phyloP scores from a whole-genome alignment of 2,888 invertebrate genomes.

The Leptura quadrifasciata region DNA sequence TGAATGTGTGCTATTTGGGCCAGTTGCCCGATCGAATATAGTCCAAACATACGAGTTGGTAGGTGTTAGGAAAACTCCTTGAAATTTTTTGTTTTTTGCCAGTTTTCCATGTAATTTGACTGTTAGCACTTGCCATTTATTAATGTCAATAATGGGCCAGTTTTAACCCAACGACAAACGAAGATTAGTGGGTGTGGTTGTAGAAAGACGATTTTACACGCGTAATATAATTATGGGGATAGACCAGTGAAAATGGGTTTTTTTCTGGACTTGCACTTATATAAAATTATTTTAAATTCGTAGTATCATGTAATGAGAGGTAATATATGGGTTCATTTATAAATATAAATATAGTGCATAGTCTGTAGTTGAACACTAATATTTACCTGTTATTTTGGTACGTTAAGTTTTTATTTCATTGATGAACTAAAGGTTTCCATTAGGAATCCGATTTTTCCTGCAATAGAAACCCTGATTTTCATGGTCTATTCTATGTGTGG shows the following conservation, averaged over 20 bases:
- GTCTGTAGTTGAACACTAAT: too few relatives aligned
- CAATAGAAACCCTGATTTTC: background rate
- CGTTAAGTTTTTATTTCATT: too few relatives aligned
- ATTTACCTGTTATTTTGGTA: too few relatives aligned
- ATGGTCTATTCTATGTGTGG: constrained; percentile 27
- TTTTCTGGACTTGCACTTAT: background rate
- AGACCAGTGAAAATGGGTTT: constrained; percentile 6
- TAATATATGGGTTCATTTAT: too few relatives aligned
- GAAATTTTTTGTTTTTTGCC: background rate
- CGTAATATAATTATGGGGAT: background rate
- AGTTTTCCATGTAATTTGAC: background rate
- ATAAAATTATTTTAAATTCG: background rate
- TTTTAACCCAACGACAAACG: constrained; percentile 40
- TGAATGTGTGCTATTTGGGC: too few relatives aligned
- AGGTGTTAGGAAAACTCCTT: background rate
- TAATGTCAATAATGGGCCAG: constrained; percentile 48
- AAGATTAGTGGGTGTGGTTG: constrained; percentile 37
- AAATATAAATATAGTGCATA: too few relatives aligned
- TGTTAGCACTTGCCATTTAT: constrained; percentile 40
- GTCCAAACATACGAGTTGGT: too few relatives aligned
- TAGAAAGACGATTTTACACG: constrained; percentile 27
- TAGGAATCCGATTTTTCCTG: background rate
- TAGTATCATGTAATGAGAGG: background rate
- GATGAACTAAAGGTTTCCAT: too few relatives aligned
- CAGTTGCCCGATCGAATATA: too few relatives aligned